Conservation (phyloP, 2,888 invertebrate species). For the Sarcophaga rosellei region DNA sequence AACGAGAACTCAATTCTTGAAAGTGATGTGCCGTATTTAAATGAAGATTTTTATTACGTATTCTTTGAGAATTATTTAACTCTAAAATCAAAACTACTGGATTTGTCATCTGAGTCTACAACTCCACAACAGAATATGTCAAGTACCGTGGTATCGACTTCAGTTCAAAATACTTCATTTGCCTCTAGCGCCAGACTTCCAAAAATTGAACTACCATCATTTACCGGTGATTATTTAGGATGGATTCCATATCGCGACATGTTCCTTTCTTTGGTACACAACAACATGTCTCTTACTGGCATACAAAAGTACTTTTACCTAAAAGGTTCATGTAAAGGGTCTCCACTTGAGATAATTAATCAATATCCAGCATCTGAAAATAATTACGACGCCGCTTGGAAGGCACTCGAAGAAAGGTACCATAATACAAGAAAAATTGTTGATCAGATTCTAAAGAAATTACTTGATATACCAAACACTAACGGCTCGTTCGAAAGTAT, state of each 20-base stretch:
- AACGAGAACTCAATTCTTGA: slow-evolving; percentile 17
- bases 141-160: no score
- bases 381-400: slow-evolving; percentile 16
- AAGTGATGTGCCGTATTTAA: slow-evolving; percentile 16
- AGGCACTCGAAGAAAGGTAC: slow-evolving; percentile 23
- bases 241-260: slow-evolving; percentile 29
- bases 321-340: slow-evolving; percentile 17
- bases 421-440: slow-evolving; percentile 28
- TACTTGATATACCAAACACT: neutral
- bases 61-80: slow-evolving; percentile 24
- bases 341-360: slow-evolving; percentile 37
- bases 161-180: neutral
- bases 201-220: slow-evolving; percentile 33
- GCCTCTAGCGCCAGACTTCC: slow-evolving; percentile 19
- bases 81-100: slow-evolving; percentile 14
- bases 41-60: slow-evolving; percentile 4
- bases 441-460: slow-evolving; percentile 20
- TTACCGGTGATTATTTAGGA: slow-evolving; percentile 19
- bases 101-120: neutral
- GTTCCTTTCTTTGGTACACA: slow-evolving; percentile 33
- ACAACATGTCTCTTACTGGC: no score
- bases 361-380: slow-evolving; percentile 32
- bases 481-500: no score
- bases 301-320: slow-evolving; percentile 25
- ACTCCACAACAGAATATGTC: no score